Conservation (phyloP, 64 coral and sea anemone genomes). For the Montipora sp. region DNA sequence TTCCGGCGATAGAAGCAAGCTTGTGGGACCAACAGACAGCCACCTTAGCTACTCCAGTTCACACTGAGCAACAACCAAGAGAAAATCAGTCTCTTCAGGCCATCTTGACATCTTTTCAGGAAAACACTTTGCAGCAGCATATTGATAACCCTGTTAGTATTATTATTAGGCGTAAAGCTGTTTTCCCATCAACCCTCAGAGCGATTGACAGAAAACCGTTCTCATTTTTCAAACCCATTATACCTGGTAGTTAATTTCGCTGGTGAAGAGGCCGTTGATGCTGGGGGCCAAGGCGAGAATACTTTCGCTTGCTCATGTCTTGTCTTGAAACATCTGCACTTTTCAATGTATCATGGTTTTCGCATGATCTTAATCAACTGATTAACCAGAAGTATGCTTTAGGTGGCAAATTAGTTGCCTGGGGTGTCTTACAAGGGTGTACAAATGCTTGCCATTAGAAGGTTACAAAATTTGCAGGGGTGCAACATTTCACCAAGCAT, state of each 20-base stretch:
- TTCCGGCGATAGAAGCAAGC: too few species aligned
- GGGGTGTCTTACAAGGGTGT: too few species aligned
- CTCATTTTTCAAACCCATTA: conserved; percentile 67
- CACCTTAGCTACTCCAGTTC: too few species aligned
- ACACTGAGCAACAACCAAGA: too few species aligned
- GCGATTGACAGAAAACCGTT: conserved; percentile 62
- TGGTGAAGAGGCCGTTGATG: conserved; percentile 77
- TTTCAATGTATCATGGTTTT: too few species aligned
- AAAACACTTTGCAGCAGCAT: not conserved
- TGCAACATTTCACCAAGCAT: not conserved
- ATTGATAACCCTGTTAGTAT: conserved; percentile 8
- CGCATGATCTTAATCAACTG: too few species aligned
- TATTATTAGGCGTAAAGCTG: conserved; percentile 58
- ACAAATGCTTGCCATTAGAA: too few species aligned
- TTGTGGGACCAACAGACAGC: too few species aligned
- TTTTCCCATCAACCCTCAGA: conserved; percentile 45
- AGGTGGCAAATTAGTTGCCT: too few species aligned
- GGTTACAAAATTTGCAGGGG: conserved; percentile 63
- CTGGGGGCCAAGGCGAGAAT: conserved; percentile 73
- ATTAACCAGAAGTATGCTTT: too few species aligned
- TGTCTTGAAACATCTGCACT: not conserved
- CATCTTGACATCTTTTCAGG: not conserved
- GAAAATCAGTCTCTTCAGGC: not conserved
- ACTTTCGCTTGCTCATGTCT: conserved; percentile 66
- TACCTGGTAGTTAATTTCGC: conserved; percentile 48